Conservation (phyloP, 2,797 vertebrate species). For the Mus minutoides region DNA sequence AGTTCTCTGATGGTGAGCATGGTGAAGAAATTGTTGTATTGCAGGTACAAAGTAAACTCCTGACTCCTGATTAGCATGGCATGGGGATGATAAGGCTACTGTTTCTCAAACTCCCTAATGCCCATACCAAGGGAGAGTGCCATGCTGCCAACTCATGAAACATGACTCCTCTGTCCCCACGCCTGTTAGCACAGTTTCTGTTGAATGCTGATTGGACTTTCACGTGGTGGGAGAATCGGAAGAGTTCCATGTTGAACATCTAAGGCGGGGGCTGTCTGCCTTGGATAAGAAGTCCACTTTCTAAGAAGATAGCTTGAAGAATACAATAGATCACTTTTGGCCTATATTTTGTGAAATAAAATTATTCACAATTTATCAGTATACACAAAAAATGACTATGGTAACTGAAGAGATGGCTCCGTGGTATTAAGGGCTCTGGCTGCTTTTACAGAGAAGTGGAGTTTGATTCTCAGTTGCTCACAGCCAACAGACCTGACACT, state of each 20-base stretch:
- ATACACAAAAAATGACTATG: background rate
- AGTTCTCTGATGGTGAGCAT: slow-evolving; percentile 25
- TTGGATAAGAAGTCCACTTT: background rate
- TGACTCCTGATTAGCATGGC: slow-evolving; percentile 50
- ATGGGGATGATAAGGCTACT: slow-evolving; percentile 14
- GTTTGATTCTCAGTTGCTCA: background rate
- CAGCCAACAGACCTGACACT: background rate
- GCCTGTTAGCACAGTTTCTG: background rate
- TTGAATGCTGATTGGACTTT: background rate
- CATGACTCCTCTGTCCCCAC: background rate
- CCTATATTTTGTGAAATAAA: slow-evolving; percentile 32
- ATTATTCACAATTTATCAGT: slow-evolving; percentile 55
- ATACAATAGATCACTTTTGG: background rate
- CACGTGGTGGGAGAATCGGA: background rate
- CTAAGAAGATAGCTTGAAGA: slow-evolving; percentile 21
- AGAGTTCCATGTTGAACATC: background rate
- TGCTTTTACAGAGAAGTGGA: background rate
- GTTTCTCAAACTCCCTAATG: slow-evolving; percentile 14
- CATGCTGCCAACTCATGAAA: background rate
- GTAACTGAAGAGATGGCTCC: background rate
- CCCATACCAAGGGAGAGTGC: background rate
- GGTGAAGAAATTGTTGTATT: slow-evolving; percentile 7
- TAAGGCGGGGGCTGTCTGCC: background rate
- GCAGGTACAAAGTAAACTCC: slow-evolving; percentile 39
- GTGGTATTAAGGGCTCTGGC: background rate